Base-by-base conservation (phyloP, 2,113 vertebrate species). In the Daphoenositta chrysoptera region DNA sequence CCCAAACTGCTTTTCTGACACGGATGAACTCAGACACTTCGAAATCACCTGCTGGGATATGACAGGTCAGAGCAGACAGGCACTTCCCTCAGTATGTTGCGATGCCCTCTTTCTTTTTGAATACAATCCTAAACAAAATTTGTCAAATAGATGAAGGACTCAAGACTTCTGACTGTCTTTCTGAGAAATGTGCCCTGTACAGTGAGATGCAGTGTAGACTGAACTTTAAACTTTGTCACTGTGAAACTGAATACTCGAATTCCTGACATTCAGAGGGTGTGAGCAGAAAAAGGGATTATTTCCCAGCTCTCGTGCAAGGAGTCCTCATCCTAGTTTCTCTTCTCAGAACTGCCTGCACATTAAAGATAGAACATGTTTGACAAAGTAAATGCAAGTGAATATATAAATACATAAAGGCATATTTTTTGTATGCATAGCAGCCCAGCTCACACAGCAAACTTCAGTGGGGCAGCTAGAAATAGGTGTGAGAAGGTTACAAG, bases 391-490 rank as follows among this genome's bases (percentile, higher is more conserved):
- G 13, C 8, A 53, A 20, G 7, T 42, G 4, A 68, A 90, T 53
- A 69, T 77, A 21, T 48, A 37, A 42, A 65, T 21, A 60, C 39
- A 26, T 26, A 51, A 58, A 64, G 20, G 6, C 4, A 37, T 13
- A 14, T 37, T 64, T 42, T 80, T 68, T 58, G 7, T 27, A 37
- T 27, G 3, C 8, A 12, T 8, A 77, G 27, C 23, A 81, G 58
- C 13, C 10, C 0, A 0, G 22, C 31, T 9, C 10, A 47, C 42
- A 57, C 7, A 71, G 22, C 9, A 64, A 70, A 63, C 20, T 28
- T 65, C n/a, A 24, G 8, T 12, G 39, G 17, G 15, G 2, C 15
- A 76, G 11, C 20, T 51, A 42, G 40, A 81, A 87, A 54, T 3
- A 54, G 4, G 15, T 10, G 11, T 56, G 48, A 66, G 16, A 10